Base-by-base conservation (phyloP, 2,797 vertebrate species). In the Melanotaenia maccullochi region DNA sequence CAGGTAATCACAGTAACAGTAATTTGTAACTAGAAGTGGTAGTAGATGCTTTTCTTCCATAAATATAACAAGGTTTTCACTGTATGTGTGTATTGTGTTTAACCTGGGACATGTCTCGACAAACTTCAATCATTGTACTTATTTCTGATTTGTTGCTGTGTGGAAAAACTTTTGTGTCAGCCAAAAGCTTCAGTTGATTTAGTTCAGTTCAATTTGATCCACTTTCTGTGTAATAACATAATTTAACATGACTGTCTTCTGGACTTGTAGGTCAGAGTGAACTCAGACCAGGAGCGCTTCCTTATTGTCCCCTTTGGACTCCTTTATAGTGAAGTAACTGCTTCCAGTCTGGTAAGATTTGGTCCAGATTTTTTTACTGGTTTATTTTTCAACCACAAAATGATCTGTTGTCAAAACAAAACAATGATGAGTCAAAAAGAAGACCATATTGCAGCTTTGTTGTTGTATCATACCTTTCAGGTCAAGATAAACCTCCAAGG, bases 221-320 rank as follows among this genome's bases (percentile, higher is more conserved):
- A 25, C 3, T 9, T 63, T 55, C 22, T 56, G 22, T 52, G 12
- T 63, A 11, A 62, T 51, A 1, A 8, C 38, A 1, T 79, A 11
- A 68, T 69, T 65, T 65, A 55, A 77, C 40, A 5, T 35, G 5
- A 38, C 35, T 73, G 28, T 79, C 4, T 42, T 62, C 65, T 75
- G 68, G 0, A 83, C 25, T 68, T 77, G 18, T 85, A 99, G 98
- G 96, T 96, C 85, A 93, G 97, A 90, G 95, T 98, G 90, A 98
- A 93, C 90, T 95, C 96, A 0, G 98, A 99, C 56, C 93, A 97
- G 88, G 97, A 98, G n/a, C 96, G 96, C 57, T 98, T 99, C 90
- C 95, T 99, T 25, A 96, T 99, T 74, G 96, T 97, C 75, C 97
- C 97, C 13, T 99, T 98, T 79, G 97, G 97, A 57, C 97, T 99